These are phyloP conservation scores for Alosa alosa DNA, from an alignment of 2,113 vertebrate genomes.

Conservation along the genomic window DNA sequence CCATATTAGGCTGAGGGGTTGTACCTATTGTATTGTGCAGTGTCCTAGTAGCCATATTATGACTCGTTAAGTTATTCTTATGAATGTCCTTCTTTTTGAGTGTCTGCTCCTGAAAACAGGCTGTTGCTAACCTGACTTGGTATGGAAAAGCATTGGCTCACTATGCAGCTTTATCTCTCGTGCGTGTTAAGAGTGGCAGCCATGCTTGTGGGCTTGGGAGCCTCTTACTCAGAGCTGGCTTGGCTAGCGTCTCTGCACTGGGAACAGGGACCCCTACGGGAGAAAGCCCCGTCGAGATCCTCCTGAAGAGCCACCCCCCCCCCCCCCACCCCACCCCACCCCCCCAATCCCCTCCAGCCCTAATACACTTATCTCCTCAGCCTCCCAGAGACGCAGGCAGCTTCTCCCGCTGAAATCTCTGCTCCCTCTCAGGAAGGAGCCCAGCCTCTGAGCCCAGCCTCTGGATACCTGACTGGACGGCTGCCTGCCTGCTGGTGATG, in stretches of 20 bases:
- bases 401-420: conserved; percentile 6
- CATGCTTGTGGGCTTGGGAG: background rate
- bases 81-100: background rate
- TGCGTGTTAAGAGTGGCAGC: background rate
- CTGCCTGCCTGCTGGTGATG: background rate
- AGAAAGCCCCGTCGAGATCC: background rate
- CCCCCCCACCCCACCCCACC: background rate
- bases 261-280: background rate
- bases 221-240: background rate
- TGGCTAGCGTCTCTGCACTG: background rate
- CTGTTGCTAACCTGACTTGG: background rate
- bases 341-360: background rate
- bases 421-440: background rate
- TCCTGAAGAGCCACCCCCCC: background rate
- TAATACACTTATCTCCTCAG: conserved; percentile 23
- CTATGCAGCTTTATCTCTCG: background rate
- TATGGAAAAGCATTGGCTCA: background rate
- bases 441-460: background rate
- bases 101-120: background rate
- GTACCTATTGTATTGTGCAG: background rate
- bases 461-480: background rate
- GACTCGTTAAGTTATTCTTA: background rate
- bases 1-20: background rate
- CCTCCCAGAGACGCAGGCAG: background rate
- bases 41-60: background rate